These are phyloP conservation scores for Sphaeramia orbicularis DNA, from an alignment of 2,797 vertebrate species.

Conservation along the genomic window DNA sequence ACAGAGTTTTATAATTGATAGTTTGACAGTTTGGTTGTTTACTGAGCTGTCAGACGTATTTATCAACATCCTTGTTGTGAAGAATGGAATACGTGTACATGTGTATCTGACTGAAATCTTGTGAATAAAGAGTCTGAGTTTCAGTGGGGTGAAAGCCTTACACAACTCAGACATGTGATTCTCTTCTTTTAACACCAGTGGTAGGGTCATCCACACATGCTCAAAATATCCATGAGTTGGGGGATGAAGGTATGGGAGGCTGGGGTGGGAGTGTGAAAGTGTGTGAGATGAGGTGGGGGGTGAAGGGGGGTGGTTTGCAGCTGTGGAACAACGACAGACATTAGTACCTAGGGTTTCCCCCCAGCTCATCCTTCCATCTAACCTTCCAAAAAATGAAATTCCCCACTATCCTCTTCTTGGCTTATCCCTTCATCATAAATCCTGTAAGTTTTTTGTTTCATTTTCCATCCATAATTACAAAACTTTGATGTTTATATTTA, in stretches of 20 bases:
- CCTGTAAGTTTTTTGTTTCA: constrained; percentile 25
- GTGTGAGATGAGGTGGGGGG: not conserved
- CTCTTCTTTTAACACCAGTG: constrained; percentile 44
- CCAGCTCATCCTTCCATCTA: constrained; percentile 30
- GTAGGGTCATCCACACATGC: constrained; percentile 52
- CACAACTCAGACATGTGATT: constrained; percentile 59
- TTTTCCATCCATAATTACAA: not conserved
- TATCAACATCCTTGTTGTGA: constrained; percentile 37
- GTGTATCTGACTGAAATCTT: constrained; percentile 18
- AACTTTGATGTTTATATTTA: not conserved
- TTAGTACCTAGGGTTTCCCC: constrained; percentile 67
- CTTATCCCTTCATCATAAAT: not conserved
- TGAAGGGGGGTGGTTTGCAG: not conserved
- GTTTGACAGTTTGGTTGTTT: constrained; percentile 46
- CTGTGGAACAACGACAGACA: constrained; percentile 34
- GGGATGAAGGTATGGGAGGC: constrained; percentile 18
- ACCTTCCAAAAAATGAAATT: constrained; percentile 28
- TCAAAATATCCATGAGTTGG: constrained; percentile 55
- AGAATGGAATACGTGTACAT: constrained; percentile 29
- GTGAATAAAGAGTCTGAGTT: constrained; percentile 2
- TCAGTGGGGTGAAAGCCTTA: constrained; percentile 53
- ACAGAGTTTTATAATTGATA: constrained; percentile 28
- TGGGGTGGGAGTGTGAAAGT: constrained; percentile 3
- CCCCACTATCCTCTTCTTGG: not conserved
- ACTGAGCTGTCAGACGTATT: constrained; percentile 37